Evolutionary conservation across 1,140 invertebrate species (phyloP), one percentile per base, ranked within the genome.

Genomic region (Drosophila ambigua): DNA sequence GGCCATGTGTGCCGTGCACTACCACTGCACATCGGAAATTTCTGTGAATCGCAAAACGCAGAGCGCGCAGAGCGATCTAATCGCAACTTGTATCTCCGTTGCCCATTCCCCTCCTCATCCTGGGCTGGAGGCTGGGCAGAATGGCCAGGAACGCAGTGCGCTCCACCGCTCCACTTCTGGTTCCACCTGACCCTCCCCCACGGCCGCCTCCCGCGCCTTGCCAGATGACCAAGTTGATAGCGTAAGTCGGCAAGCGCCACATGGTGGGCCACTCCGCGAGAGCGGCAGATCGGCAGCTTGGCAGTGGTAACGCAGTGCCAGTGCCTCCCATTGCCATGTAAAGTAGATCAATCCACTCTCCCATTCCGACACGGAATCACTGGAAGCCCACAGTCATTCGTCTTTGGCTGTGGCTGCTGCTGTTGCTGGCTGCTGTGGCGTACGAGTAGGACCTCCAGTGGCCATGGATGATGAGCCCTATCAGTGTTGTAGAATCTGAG

Each of bases 151-250:
- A 69, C 65, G 65, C 52, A 65, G 62, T 45, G 53, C 51, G 54
- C 67, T 48, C 61, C 24, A 26, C 59, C 28, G 52, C 77, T 50
- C 28, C 51, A 57, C 68, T 73, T 65, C 53, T 51, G 50, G 9
- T 20, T 53, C 64, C 45, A 65, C 15, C 46, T 35, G 13, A 62
- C 9, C 35, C 31, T 20, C 61, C 6, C 50, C 7, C 23, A 39
- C 23, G 1, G 15, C 31, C 26, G 28, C n/a, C 26, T 5, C 39
- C 20, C 26, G 13, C 5, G 43, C 52, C 41, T 31, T 28, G 39
- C 24, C 44, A 75, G 80, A 84, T 79, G 78, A 87, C 74, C 75
- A 82, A 69, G 59, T 67, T 78, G 83, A 87, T 87, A 79, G 83
- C 69, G 73, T 51, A 60, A 72, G 44, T 44, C 49, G 66, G 67